Base-by-base conservation (phyloP, 2,888 invertebrate genomes). In the Eremobia ochroleuca region DNA sequence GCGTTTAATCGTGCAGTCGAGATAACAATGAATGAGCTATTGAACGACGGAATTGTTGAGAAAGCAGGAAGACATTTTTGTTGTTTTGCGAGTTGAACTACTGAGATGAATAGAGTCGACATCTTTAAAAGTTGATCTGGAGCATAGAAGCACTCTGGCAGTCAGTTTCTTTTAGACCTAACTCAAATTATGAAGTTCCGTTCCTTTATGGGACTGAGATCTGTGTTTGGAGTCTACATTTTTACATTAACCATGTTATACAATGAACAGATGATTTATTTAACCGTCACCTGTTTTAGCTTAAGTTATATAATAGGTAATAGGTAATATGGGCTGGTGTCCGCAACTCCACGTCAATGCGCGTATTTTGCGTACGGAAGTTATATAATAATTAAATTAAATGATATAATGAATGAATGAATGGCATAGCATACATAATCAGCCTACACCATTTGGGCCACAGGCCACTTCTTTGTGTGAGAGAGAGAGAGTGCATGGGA, bases 51-150 rank as follows among this genome's bases (percentile, higher is more conserved):
- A 90, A 83, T 83, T 90, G 90, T 87, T 89, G 88, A 85, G 89
- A 88, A 91, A 90, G 83, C 75, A 90, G 91, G 90, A 93, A 92
- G 91, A 91, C 82, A 89, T 86, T 88, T 90, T 90, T 90, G 89
- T 90, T 89, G 89, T 91, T 89, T 91, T 90, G 89, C 84, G 87
- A 89, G 83, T 89, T 79, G 84, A 85, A 77, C 81, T 82, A 89
- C 31, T 73, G 82, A 79, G 61, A 83, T 75, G 78, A 69, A 68
- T 90, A 65, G 91, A 90, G 89, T 78, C n/a, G 86, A 55, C 9
- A 65, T 61, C 34, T 68, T 18, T 11, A 13, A 59, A 65, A 67
- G 2, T 65, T 46, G 15, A 40, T 43, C 49, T 62, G 31, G 28
- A n/a, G 21, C 58, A 49, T 40, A 52, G n/a, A 43, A 28, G 49